Evolutionary conservation across 2,888 invertebrate species (phyloP), one percentile per base, ranked within the genome.

Genomic region (Spicauda simplicius): DNA sequence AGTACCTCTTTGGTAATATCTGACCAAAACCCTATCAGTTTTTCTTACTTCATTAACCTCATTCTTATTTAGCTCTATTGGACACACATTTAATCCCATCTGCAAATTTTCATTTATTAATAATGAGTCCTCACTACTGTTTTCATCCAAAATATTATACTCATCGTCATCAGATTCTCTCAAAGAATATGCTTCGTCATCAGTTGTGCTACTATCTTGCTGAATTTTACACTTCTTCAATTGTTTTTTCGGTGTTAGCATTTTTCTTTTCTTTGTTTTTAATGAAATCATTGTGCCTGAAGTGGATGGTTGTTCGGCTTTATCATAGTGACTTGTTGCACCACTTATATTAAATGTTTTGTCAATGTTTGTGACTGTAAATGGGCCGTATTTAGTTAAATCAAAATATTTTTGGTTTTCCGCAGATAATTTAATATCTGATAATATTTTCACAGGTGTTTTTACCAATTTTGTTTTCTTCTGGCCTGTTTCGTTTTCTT

Each of bases 81-180:
- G 50, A 16, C 50, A 50, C 50, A 50, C 11, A 50, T 50, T 50
- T 50, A 50, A 50, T 50, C 50, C 50, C n/a, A 50, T 50, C 50
- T 50, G 50, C n/a, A 50, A 50, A 50, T 50, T 50, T 50, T 50
- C 50, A 50, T 50, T 16, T 50, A 12, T 50, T 50, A 50, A 50
- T 16, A 50, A 50, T 50, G 50, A 50, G 50, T 50, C 50, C 11
- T 50, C 3, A 16, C 50, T 50, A 50, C 50, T 50, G 50, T 50
- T 50, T 50, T 50, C 50, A 50, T 50, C 50, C 50, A 50, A 50
- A 50, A 50, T 50, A 50, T 50, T 50, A 50, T 50, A 50, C 50
- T 50, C 50, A 50, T 50, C 50, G n/a, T 50, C 50, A 50, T 50
- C 50, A 50, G 50, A 50, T 50, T 50, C 50, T 50, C 50, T 50